Percentiles rank a stretch among this genome's conserved stretches.
These are phyloP conservation scores for Rhogogaster chlorosoma DNA, from an alignment of 2,888 invertebrate species.

Conservation along the genomic window DNA sequence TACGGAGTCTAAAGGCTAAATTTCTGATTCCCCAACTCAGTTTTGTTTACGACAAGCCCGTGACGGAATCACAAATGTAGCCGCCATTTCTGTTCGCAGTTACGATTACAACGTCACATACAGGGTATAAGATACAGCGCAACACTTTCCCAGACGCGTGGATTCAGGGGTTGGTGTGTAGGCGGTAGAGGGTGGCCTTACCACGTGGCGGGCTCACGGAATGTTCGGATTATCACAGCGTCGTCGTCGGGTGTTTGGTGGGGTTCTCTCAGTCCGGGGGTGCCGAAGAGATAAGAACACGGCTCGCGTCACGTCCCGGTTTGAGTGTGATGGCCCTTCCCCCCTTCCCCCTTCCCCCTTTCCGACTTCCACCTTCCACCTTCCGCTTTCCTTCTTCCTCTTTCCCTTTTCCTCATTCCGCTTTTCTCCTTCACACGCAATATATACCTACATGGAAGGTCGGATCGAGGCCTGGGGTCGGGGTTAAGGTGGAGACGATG, in stretches of 20 bases:
- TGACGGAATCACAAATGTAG: constrained; percentile 64
- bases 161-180: constrained; percentile 28
- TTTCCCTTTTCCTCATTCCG: constrained; percentile 58
- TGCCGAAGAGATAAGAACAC: constrained; percentile 72
- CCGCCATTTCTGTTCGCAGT: constrained; percentile 50
- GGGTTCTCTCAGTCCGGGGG: constrained; percentile 50
- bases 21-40: constrained; percentile 7
- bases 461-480: constrained; percentile 31
- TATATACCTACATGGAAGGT: constrained; percentile 54
- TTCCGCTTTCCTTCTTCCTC: constrained; percentile 54
- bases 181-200: constrained; percentile 55
- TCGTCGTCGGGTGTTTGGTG: constrained; percentile 51
- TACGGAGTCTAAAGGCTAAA: constrained; percentile 25
- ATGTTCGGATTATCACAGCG: constrained; percentile 73
- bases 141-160: constrained; percentile 49
- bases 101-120: constrained; percentile 71
- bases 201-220: constrained; percentile 69
- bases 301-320: constrained; percentile 74
- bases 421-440: constrained; percentile 54
- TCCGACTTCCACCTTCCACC: constrained; percentile 51
- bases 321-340: constrained; percentile 72
- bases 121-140: constrained; percentile 68
- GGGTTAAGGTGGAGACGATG: constrained; percentile 45
- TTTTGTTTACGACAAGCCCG: constrained; percentile 67
- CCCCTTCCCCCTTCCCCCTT: constrained; percentile 57